Evolutionary conservation across 2,113 vertebrate species (phyloP).

Genomic region (Agapornis roseicollis): DNA sequence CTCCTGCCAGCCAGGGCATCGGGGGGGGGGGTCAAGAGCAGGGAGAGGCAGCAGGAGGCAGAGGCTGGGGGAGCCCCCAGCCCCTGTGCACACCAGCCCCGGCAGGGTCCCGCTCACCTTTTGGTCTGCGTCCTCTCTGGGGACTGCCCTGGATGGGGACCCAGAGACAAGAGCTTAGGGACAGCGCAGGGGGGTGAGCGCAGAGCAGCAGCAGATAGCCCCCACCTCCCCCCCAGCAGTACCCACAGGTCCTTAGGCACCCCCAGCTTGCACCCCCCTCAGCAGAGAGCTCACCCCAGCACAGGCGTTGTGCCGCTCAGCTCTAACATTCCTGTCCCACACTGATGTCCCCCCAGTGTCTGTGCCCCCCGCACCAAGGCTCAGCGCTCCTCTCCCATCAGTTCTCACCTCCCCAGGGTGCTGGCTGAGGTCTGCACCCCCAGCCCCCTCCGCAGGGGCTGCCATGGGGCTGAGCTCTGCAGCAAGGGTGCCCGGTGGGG

Average conservation of each 20-base stretch:
- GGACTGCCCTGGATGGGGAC: background rate
- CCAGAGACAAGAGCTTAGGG: rapidly evolving
- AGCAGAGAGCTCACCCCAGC: background rate
- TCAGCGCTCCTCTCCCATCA: background rate
- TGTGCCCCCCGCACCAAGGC: background rate
- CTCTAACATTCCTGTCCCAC: background rate
- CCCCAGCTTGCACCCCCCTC: background rate
- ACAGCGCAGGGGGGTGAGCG: rapidly evolving
- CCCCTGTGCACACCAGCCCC: rapidly evolving
- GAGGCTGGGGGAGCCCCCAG: background rate
- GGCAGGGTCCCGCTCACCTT: constrained; percentile 19
- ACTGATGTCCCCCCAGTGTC: rapidly evolving
- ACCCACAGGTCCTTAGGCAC: background rate
- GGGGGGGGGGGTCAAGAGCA: background rate
- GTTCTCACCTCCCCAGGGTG: constrained; percentile 10
- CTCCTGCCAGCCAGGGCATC: background rate
- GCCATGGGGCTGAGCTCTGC: background rate
- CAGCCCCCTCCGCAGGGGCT: background rate
- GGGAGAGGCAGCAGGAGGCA: background rate
- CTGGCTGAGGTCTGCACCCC: background rate
- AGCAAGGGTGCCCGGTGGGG: background rate
- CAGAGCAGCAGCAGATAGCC: background rate
- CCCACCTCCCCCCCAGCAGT: background rate
- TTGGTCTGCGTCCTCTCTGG: background rate
- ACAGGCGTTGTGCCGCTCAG: background rate